Base-by-base conservation (phyloP, 2,113 vertebrate genomes). In the Anseranas semipalmata region DNA sequence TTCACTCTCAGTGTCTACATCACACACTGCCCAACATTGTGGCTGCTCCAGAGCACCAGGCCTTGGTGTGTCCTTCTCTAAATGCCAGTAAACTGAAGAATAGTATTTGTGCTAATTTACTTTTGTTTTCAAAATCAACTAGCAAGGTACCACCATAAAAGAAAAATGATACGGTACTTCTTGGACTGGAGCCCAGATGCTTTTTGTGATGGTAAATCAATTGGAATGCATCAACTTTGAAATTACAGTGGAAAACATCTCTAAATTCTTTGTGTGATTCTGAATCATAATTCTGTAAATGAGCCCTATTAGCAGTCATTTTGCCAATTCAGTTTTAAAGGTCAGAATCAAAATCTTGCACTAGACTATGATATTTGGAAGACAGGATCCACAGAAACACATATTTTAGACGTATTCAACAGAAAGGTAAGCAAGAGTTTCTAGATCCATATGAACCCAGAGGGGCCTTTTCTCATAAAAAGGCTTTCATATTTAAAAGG, bases 1-100 rank as follows among this genome's bases (percentile, higher is more conserved):
- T 59, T 73, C 14, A 15, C 4, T 92, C 35, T 68, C 52, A 75
- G 60, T 10, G 39, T 88, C 50, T 48, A 35, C 8, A 52, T 10
- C 10, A 67, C 77, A 30, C 1, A 0, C 30, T 72, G 9, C 27
- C 27, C 37, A 48, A 68, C 3, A 27, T 0, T 32, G 30, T 1
- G 0, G 14, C 62, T 77, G 66, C 28, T 45, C 28, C 46, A 71
- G 62, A 75, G 25, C 27, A 60, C 12, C 1, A 1, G 32, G 25
- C 35, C 37, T 79, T 39, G 59, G 30, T 4, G 9, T 21, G 39
- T 62, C 15, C 35, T 73, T 71, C 33, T 52, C 30, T 59, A 94
- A 77, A 89, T 55, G 8, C 27, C 32, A 85, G 39, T 62, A 91
- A 93, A 87, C 19, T 21, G 46, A 76, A 79, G 39, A 84, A 41